Evolutionary conservation across 2,797 vertebrate genomes (phyloP), one percentile per base, ranked within the genome.

Genomic region (Neosalanx taihuensis): DNA sequence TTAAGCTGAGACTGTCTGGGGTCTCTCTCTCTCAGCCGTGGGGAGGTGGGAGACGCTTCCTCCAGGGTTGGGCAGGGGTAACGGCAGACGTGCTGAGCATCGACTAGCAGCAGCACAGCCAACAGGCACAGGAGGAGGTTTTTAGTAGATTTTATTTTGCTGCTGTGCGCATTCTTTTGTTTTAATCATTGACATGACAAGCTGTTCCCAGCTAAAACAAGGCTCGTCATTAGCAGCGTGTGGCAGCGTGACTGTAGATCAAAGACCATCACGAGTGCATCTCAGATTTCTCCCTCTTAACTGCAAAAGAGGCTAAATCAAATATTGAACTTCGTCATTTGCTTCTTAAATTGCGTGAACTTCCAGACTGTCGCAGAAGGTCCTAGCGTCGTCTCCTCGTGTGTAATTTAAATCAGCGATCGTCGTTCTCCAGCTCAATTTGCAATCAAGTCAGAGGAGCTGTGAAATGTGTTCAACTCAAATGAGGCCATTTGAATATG

Each of bases 401-500:
- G 78, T 77, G 76, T 85, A 85, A 90, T 88, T 90, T 81, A 84
- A 91, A 88, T 86, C 85, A 83, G 76, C 67, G 82, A 85, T 79
- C 78, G 76, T 83, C 77, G 79, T 85, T 84, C 81, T 87, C 81
- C 72, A 57, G 74, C 87, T 87, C 80, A 83, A 86, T 88, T 83
- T 82, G 86, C 89, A 91, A 92, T 92, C 87, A 91, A 72, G 74
- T 77, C 83, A 80, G 84, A 88, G 87, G 82, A 26, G 83, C 83
- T 79, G 76, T 76, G 86, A 81, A 83, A 87, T 82, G 84, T 86
- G 87, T 84, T 84, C 81, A 53, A 82, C 86, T 83, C 75, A 81
- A 90, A 91, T 81, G 76, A 86, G 81, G 61, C 88, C 79, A 88
- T 91, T 92, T 92, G 79, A 89, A 88, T 88, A 87, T 90, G 87